A percentile compares a stretch with the other conserved stretches of the same genome.
These are phyloP conservation scores for Hemitrygon akajei DNA, from an alignment of 2,797 vertebrate genomes.

Conservation along the genomic window DNA sequence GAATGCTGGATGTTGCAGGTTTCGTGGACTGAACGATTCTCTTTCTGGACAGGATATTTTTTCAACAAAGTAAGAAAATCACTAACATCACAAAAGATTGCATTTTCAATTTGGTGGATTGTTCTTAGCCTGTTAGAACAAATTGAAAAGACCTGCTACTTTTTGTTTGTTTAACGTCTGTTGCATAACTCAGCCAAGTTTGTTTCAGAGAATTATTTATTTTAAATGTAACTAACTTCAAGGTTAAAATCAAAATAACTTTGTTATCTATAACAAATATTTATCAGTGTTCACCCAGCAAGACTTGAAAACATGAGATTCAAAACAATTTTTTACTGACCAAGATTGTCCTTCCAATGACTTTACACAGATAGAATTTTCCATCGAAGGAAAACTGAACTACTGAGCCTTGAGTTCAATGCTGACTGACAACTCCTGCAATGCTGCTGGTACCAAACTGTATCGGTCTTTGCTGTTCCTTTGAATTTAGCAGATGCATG, in stretches of 20 bases:
- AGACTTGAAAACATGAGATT: not conserved
- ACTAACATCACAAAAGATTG: not conserved
- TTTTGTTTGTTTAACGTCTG: not conserved
- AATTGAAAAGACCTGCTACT: not conserved
- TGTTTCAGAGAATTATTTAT: slow-evolving; percentile 2
- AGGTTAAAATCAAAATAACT: slow-evolving; percentile 5
- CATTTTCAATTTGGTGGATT: not conserved
- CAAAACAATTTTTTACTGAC: not conserved
- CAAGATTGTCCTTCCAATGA: not conserved
- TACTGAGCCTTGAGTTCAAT: no score
- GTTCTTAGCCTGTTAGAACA: not conserved
- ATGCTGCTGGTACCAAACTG: no score
- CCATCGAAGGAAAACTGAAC: not conserved
- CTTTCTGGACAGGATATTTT: not conserved
- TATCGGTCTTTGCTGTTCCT: no score
- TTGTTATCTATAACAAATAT: not conserved
- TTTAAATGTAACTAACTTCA: slow-evolving; percentile 6
- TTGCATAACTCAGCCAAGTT: not conserved
- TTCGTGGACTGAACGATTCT: not conserved
- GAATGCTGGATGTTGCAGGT: not conserved
- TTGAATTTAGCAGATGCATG: no score
- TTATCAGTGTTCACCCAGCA: not conserved
- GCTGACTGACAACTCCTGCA: no score
- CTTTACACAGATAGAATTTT: not conserved
- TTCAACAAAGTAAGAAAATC: not conserved